These are phyloP conservation scores for Tragopan temminckii DNA, from an alignment of 2,797 vertebrate species.

Conservation along the genomic window DNA sequence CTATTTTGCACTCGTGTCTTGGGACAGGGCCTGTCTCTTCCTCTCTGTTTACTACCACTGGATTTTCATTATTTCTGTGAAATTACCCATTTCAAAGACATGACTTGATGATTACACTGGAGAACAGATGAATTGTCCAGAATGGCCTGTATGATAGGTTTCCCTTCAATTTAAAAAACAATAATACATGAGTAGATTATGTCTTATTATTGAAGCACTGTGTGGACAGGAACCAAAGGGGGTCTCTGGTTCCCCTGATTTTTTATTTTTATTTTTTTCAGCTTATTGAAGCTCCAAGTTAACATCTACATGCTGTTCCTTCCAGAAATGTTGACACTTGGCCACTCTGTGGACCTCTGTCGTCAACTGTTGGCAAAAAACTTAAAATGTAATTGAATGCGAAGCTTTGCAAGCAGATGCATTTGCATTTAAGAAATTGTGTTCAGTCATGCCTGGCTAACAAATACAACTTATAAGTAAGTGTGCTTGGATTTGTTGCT, in stretches of 20 bases:
- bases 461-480: slow-evolving; percentile 37
- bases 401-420: slow-evolving; percentile 49
- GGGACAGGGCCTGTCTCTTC: neutral
- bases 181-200: neutral
- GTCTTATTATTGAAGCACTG: neutral
- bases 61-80: neutral
- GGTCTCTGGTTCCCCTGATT: neutral
- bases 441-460: slow-evolving; percentile 55
- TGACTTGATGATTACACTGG: neutral
- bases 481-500: slow-evolving; percentile 37
- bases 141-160: neutral
- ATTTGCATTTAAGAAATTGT: slow-evolving; percentile 48
- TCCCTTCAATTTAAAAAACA: neutral
- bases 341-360: slow-evolving; percentile 34
- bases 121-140: neutral
- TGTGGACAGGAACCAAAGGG: slow-evolving; percentile 18
- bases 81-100: neutral
- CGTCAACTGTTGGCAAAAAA: slow-evolving; percentile 51
- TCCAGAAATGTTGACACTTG: slow-evolving; percentile 56
- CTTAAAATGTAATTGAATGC: slow-evolving; percentile 17
- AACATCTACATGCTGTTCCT: slow-evolving; percentile 23
- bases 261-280: neutral
- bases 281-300: slow-evolving; percentile 9
- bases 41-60: neutral
- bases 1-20: neutral